Percentiles rank a stretch among this genome's conserved stretches.
Evolutionary conservation across 2,797 vertebrate genomes (phyloP).

Genomic region (Cheirogaleus major): DNA sequence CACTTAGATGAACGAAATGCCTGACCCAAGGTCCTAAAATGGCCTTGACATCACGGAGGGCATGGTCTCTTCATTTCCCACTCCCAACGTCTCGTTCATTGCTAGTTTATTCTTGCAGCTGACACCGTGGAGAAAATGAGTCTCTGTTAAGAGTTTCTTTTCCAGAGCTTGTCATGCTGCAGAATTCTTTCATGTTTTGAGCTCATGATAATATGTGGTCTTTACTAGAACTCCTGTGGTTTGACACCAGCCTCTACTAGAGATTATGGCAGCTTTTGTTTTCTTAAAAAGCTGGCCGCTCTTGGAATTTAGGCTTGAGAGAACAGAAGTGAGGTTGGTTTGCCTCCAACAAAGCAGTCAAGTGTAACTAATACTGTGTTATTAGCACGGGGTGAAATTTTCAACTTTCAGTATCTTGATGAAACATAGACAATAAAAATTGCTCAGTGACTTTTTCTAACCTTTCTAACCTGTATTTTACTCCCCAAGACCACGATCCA

Average conservation of each 20-base stretch:
- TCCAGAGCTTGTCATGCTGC: slow-evolving; percentile 38
- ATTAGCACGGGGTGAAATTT: slow-evolving; percentile 87
- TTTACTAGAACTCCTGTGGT: slow-evolving; percentile 68
- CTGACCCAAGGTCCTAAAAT: not conserved
- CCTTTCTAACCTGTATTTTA: slow-evolving; percentile 86
- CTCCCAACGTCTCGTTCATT: not conserved
- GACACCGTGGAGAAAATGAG: not conserved
- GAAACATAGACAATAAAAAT: slow-evolving; percentile 85
- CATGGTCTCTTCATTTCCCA: not conserved
- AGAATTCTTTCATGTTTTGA: slow-evolving; percentile 57
- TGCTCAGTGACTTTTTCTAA: slow-evolving; percentile 83
- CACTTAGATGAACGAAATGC: not conserved
- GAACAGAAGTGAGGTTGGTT: slow-evolving; percentile 81
- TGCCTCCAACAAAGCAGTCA: slow-evolving; percentile 83
- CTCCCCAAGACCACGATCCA: slow-evolving; percentile 82
- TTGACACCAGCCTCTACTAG: slow-evolving; percentile 72
- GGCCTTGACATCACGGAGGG: not conserved
- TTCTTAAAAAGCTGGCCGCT: slow-evolving; percentile 80
- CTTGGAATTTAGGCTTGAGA: slow-evolving; percentile 75
- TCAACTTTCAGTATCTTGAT: slow-evolving; percentile 84
- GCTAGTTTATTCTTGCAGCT: slow-evolving; percentile 8
- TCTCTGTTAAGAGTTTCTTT: slow-evolving; percentile 47
- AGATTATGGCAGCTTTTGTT: slow-evolving; percentile 78
- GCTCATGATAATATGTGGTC: slow-evolving; percentile 64
- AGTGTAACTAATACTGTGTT: slow-evolving; percentile 86